Conservation (phyloP, 2,797 vertebrate genomes). For the Poecile montanus region DNA sequence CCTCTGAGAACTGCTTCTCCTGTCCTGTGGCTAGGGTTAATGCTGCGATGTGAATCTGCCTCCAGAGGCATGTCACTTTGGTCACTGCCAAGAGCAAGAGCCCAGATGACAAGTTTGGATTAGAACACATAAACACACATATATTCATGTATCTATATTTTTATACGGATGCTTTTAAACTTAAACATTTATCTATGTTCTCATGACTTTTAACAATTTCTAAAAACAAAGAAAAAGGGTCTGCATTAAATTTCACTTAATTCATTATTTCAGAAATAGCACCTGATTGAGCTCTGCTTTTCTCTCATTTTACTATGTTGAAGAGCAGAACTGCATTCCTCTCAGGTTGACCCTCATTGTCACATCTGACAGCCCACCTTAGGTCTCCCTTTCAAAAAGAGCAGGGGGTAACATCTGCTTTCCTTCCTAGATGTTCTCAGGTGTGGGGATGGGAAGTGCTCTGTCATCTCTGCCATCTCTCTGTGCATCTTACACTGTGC, state of each 20-base stretch:
- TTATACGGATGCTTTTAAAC: not conserved
- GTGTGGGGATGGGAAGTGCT: not conserved
- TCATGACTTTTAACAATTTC: not conserved
- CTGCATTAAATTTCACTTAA: not conserved
- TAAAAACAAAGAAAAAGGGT: not conserved
- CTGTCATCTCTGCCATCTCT: not conserved
- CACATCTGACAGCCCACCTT: not conserved
- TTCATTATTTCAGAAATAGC: not conserved
- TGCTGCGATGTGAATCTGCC: not conserved
- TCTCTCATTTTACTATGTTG: not conserved
- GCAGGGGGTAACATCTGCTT: not conserved
- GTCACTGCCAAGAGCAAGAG: not conserved
- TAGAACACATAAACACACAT: not conserved
- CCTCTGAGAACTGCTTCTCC: not conserved
- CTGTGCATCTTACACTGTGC: not conserved
- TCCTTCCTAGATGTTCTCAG: not conserved
- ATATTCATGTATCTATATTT: fast-evolving
- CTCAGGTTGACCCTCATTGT: not conserved
- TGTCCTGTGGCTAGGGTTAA: not conserved
- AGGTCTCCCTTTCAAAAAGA: not conserved
- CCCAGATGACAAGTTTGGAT: not conserved
- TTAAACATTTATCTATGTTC: not conserved
- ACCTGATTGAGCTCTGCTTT: not conserved
- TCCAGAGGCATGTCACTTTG: not conserved
- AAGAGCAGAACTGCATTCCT: not conserved